A percentile compares a stretch with the other conserved stretches of the same genome.
Evolutionary conservation across 2,113 vertebrate genomes (phyloP).

Genomic region (Calidris pygmaea): DNA sequence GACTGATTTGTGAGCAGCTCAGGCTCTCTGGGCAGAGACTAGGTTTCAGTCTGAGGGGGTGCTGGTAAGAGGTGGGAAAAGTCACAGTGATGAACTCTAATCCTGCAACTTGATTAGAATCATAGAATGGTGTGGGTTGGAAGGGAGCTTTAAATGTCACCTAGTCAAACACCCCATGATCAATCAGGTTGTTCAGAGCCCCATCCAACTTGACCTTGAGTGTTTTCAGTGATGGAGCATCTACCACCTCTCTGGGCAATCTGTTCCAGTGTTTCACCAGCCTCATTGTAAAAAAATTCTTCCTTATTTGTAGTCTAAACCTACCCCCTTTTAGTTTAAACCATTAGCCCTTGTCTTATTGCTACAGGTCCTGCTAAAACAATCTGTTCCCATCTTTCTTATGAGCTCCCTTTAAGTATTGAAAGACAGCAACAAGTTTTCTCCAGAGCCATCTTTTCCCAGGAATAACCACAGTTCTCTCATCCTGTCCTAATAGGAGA

Average conservation of each 20-base stretch:
- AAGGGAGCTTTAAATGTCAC: neutral
- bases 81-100: neutral
- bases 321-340: neutral
- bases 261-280: neutral
- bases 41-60: neutral
- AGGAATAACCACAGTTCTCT: neutral
- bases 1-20: neutral
- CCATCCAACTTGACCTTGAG: neutral
- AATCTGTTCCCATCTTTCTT: neutral
- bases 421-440: fast-evolving
- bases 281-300: neutral
- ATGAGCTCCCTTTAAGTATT: neutral
- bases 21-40: neutral
- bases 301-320: neutral
- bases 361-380: neutral
- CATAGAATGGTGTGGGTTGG: neutral
- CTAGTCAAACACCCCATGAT: neutral
- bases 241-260: neutral
- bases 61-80: neutral
- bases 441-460: neutral
- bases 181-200: neutral
- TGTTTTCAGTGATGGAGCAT: neutral
- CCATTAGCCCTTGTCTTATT: neutral
- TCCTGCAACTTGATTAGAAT: neutral
- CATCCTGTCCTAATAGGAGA: neutral